Conservation (phyloP, 2,888 invertebrate genomes). For the Dryobotodes eremita region DNA sequence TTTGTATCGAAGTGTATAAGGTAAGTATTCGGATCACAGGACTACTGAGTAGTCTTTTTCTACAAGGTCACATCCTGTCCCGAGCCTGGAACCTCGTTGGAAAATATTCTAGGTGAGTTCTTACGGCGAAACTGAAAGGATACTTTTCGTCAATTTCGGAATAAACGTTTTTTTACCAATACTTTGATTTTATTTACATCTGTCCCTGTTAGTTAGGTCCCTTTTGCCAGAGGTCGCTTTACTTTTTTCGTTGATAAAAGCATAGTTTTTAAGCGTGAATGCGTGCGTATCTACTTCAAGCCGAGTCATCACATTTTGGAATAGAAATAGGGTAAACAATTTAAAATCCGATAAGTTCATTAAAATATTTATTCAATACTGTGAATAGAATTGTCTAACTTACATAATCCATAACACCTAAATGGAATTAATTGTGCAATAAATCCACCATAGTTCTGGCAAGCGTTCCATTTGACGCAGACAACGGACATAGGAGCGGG, state of each 20-base stretch:
- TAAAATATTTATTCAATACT: slow-evolving; percentile 88
- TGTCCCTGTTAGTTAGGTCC: no score
- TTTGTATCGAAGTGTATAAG: not conserved
- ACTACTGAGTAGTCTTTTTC: not conserved
- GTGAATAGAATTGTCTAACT: slow-evolving; percentile 82
- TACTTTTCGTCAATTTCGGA: not conserved
- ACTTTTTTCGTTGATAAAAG: not conserved
- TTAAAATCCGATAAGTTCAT: slow-evolving; percentile 67
- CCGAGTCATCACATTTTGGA: not conserved
- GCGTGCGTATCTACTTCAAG: no score
- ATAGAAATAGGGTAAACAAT: slow-evolving; percentile 6
- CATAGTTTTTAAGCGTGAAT: not conserved
- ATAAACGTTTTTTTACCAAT: slow-evolving; percentile 28
- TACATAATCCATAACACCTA: slow-evolving; percentile 70
- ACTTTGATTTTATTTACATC: no score
- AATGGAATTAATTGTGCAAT: slow-evolving; percentile 75
- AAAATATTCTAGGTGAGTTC: slow-evolving; percentile 30
- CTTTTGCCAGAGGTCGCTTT: not conserved
- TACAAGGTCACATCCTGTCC: not conserved
- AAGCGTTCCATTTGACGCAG: slow-evolving; percentile 54
- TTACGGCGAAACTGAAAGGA: not conserved
- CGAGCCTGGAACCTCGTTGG: not conserved
- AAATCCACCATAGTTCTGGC: slow-evolving; percentile 59
- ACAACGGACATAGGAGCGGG: slow-evolving; percentile 45
- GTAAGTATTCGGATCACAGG: slow-evolving; percentile 30